Conservation (phyloP, 2,113 vertebrate species). For the Pedetes capensis region DNA sequence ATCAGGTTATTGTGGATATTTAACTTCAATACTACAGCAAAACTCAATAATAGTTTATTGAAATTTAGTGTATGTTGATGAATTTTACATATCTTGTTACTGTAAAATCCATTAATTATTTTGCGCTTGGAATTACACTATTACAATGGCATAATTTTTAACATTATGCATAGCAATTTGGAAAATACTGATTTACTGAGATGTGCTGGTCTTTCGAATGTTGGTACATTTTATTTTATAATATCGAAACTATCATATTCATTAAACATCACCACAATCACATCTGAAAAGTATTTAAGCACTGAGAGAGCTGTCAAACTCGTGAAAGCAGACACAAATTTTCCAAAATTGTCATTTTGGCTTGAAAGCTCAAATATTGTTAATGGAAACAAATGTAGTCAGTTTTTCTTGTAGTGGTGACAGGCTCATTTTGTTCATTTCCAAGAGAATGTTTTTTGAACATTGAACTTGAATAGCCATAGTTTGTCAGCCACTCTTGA, state of each 20-base stretch:
- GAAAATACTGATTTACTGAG: neutral
- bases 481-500: neutral
- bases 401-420: neutral
- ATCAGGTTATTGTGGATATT: neutral
- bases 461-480: neutral
- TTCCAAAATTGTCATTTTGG: neutral
- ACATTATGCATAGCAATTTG: neutral
- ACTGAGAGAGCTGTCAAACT: neutral
- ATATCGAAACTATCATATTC: neutral
- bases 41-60: neutral
- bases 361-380: slow-evolving; percentile 24
- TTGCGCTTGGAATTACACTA: neutral
- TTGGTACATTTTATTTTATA: neutral
- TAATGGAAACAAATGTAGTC: neutral
- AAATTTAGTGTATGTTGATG: neutral
- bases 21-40: neutral
- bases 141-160: neutral
- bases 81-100: neutral
- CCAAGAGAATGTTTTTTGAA: neutral
- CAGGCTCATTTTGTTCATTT: neutral
- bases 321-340: neutral
- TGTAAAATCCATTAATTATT: neutral
- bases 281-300: neutral
- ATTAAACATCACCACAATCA: neutral
- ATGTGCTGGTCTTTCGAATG: neutral